These are phyloP conservation scores for Tylochromis polylepis DNA, from an alignment of 2,113 vertebrate genomes.

Conservation along the genomic window DNA sequence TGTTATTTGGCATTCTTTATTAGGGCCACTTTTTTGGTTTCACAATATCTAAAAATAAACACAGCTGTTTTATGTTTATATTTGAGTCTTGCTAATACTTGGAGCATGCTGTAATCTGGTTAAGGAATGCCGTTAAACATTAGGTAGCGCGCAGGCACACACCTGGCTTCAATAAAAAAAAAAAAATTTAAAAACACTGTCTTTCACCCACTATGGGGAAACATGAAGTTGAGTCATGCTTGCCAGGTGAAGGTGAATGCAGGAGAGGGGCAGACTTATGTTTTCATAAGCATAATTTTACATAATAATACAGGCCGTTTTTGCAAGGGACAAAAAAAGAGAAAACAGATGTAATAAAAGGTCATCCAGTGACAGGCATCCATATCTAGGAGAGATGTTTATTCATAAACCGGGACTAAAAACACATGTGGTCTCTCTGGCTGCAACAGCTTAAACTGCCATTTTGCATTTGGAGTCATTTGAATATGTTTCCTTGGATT, in stretches of 20 bases:
- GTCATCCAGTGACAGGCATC: slow-evolving; percentile 73
- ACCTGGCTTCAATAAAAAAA: slow-evolving; percentile 77
- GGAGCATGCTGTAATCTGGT: slow-evolving; percentile 46
- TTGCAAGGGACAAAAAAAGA: slow-evolving; percentile 59
- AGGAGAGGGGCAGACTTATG: slow-evolving; percentile 65
- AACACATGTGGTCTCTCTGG: slow-evolving; percentile 67
- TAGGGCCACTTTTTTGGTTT: background rate
- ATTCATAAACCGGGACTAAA: slow-evolving; percentile 73
- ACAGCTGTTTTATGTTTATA: slow-evolving; percentile 1
- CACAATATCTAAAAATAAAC: background rate
- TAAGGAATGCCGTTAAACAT: slow-evolving; percentile 44
- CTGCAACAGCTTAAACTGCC: slow-evolving; percentile 28
- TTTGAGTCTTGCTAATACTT: slow-evolving; percentile 13
- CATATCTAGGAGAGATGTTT: slow-evolving; percentile 72
- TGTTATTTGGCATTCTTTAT: background rate
- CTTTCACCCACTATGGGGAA: slow-evolving; percentile 55
- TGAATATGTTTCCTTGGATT: slow-evolving; percentile 49
- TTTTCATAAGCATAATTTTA: slow-evolving; percentile 83
- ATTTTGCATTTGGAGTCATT: slow-evolving; percentile 54
- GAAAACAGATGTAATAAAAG: slow-evolving; percentile 80
- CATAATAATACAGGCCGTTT: slow-evolving; percentile 72
- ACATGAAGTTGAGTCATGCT: slow-evolving; percentile 71
- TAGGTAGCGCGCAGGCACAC: slow-evolving; percentile 43
- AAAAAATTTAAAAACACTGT: background rate
- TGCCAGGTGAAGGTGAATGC: slow-evolving; percentile 75